These are phyloP conservation scores for Lasioglossum lativentre DNA, from an alignment of 2,888 invertebrate species.

Conservation along the genomic window DNA sequence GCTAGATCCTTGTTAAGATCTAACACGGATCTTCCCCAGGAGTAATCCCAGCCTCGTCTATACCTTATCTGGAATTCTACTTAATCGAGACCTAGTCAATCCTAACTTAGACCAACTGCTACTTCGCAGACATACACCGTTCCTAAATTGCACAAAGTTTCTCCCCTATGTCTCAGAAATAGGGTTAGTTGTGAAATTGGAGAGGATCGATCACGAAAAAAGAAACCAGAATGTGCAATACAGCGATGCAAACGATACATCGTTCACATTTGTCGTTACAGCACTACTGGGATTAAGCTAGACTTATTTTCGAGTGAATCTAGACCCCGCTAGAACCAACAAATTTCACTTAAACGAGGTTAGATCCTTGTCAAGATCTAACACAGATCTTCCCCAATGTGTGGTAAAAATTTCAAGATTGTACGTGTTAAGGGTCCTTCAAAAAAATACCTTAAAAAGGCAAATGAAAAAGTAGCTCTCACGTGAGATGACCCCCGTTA, in stretches of 20 bases:
- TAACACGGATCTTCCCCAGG: background rate
- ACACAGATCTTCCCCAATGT: no score
- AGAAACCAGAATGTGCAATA: background rate
- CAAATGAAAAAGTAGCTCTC: no score
- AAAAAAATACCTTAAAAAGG: no score
- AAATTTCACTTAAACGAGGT: no score
- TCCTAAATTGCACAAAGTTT: background rate
- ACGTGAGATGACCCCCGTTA: no score
- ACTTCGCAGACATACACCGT: background rate
- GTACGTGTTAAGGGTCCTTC: no score
- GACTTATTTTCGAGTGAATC: no score
- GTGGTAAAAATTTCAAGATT: no score
- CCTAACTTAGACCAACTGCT: background rate
- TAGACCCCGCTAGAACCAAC: no score
- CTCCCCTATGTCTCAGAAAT: background rate
- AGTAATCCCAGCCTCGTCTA: background rate
- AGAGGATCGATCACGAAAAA: background rate
- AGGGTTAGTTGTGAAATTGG: background rate
- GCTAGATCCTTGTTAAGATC: background rate
- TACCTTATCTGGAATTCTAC: background rate
- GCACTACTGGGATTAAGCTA: no score
- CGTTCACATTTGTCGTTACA: background rate
- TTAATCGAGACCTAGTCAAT: background rate
- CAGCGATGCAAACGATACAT: background rate
- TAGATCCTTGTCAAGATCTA: no score